phyloP scores from a whole-genome alignment of 2,888 invertebrate species.

The Cistogaster globosa region DNA sequence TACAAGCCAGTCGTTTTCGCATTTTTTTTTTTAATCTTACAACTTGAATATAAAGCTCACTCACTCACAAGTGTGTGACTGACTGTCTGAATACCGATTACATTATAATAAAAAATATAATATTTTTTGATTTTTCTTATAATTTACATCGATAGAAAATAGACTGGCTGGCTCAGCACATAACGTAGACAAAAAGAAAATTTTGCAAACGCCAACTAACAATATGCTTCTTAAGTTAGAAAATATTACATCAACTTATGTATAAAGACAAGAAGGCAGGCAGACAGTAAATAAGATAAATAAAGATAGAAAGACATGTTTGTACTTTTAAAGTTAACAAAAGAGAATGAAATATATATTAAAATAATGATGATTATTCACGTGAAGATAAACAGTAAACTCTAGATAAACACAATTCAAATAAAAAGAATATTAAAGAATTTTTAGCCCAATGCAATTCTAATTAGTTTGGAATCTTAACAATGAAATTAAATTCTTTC shows the following conservation, averaged over 20 bases:
- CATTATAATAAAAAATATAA: no score
- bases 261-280: constrained; percentile 12
- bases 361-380: constrained; percentile 41
- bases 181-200: constrained; percentile 29
- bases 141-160: constrained; percentile 36
- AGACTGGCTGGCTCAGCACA: constrained; percentile 47
- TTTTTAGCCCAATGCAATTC: background rate
- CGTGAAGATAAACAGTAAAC: constrained; percentile 12
- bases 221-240: constrained; percentile 36
- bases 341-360: constrained; percentile 35
- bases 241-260: constrained; percentile 17
- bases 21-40: constrained; percentile 39
- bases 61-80: constrained; percentile 40
- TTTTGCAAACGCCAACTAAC: constrained; percentile 50
- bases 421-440: background rate
- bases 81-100: constrained; percentile 51
- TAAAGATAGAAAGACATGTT: background rate
- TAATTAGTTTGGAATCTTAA: no score
- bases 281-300: background rate
- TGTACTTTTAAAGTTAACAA: constrained; percentile 13
- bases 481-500: no score
- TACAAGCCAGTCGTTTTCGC: constrained; percentile 20
- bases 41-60: constrained; percentile 54
- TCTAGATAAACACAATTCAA: background rate
- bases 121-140: constrained; percentile 48